phyloP scores from a whole-genome alignment of 1,140 invertebrate genomes.

The Cryptotermes secundus region DNA sequence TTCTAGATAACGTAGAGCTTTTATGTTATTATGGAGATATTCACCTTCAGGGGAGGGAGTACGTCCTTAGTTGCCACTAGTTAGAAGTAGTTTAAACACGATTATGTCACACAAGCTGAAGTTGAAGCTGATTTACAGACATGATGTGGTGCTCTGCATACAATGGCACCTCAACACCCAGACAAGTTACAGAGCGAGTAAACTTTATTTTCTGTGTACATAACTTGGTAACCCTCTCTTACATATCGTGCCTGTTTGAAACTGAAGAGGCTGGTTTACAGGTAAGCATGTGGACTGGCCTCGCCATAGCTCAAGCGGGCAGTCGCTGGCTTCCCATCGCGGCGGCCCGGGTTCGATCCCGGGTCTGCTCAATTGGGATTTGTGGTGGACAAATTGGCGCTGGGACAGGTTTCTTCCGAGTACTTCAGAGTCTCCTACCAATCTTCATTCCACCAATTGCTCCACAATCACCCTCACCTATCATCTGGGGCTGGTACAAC shows the following conservation, averaged over 20 bases:
- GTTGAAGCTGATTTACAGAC: background rate
- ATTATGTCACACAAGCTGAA: slow-evolving; percentile 13
- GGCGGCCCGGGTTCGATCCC: too few species aligned
- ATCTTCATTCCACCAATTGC: too few species aligned
- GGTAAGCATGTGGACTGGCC: too few species aligned
- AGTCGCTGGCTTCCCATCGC: too few species aligned
- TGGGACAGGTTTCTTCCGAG: too few species aligned
- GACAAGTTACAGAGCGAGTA: background rate
- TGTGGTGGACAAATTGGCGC: too few species aligned
- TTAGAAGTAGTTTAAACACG: background rate
- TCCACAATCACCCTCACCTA: too few species aligned
- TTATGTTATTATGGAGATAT: background rate
- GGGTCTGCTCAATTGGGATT: too few species aligned
- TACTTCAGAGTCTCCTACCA: too few species aligned
- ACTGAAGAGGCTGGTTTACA: too few species aligned
- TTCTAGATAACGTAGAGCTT: background rate
- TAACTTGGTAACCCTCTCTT: background rate
- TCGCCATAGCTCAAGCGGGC: too few species aligned
- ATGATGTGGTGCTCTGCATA: background rate
- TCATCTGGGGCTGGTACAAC: too few species aligned
- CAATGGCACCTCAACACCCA: background rate
- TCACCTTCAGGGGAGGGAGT: background rate
- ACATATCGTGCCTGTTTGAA: background rate
- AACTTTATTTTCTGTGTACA: background rate
- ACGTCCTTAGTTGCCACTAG: background rate